Percentiles rank a stretch among this genome's conserved stretches.
These are phyloP conservation scores for Drosophila chauvacae DNA, from an alignment of 1,140 invertebrate species.

Conservation along the genomic window DNA sequence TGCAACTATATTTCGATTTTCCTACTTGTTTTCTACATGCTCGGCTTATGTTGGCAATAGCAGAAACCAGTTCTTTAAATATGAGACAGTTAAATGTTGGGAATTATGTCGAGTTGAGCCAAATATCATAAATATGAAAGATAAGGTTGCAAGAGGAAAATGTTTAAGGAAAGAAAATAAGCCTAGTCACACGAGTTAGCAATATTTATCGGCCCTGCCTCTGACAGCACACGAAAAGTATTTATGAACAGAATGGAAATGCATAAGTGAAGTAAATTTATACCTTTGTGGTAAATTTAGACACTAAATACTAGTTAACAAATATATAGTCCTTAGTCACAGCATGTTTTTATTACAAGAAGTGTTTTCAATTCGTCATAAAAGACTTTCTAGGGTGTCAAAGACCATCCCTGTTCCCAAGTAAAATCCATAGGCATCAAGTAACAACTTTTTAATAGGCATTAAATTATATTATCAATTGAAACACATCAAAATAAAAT, in stretches of 20 bases:
- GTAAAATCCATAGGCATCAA: no score
- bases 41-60: constrained; percentile 4
- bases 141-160: constrained; percentile 5
- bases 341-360: not conserved
- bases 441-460: not conserved
- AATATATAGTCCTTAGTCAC: not conserved
- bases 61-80: constrained; percentile 33
- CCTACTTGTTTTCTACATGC: not conserved
- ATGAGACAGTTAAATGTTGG: constrained; percentile 18
- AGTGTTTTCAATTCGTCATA: no score
- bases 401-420: no score
- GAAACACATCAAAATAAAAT: not conserved
- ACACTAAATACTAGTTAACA: not conserved
- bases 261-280: no score
- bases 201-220: not conserved
- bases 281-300: no score
- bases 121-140: constrained; percentile 7
- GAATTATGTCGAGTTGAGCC: constrained; percentile 19
- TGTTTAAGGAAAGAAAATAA: not conserved
- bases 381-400: no score
- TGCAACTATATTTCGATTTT: constrained; percentile 44
- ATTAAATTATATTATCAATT: not conserved
- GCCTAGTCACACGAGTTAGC: not conserved
- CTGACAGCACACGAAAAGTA: not conserved
- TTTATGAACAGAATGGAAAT: not conserved